Conservation (phyloP, 2,888 invertebrate species). For the Thymelicus acteon region DNA sequence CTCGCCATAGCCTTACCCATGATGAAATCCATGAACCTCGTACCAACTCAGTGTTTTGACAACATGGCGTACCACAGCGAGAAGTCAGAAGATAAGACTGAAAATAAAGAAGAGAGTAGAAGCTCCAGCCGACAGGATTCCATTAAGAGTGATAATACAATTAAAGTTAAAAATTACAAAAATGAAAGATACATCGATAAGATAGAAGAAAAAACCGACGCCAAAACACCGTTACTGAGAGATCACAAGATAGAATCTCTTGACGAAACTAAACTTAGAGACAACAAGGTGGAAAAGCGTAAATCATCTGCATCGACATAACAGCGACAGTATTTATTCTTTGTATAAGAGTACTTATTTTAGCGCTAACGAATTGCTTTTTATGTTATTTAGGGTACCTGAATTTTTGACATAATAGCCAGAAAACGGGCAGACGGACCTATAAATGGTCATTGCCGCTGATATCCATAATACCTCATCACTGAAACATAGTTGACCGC, state of each 20-base stretch:
- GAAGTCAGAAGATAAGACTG: conserved; percentile 58
- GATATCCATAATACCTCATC: too few relatives aligned
- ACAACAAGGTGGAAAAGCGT: conserved; percentile 74
- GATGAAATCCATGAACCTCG: conserved; percentile 83
- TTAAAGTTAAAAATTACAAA: conserved; percentile 70
- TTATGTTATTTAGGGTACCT: too few relatives aligned
- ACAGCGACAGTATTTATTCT: conserved; percentile 43
- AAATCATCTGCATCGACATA: conserved; percentile 82
- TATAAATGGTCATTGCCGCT: too few relatives aligned
- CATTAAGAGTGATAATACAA: conserved; percentile 67
- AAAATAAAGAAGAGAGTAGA: conserved; percentile 55
- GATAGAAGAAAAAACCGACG: conserved; percentile 71
- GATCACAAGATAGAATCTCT: conserved; percentile 80
- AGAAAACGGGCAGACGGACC: too few relatives aligned
- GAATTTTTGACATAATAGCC: too few relatives aligned
- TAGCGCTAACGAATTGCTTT: conserved; percentile 14
- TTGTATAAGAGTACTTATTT: conserved; percentile 34
- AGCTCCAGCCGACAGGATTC: conserved; percentile 67
- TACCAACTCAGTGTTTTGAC: conserved; percentile 79
- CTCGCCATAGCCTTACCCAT: conserved; percentile 86
- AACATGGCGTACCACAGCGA: conserved; percentile 79
- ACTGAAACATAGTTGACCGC: too few relatives aligned
- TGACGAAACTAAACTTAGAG: conserved; percentile 76
- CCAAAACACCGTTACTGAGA: conserved; percentile 73
- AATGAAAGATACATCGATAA: conserved; percentile 70